Percentiles rank a stretch among this genome's conserved stretches.
These are phyloP conservation scores for Crotalus tigris DNA, from an alignment of 2,113 vertebrate genomes.

Conservation along the genomic window DNA sequence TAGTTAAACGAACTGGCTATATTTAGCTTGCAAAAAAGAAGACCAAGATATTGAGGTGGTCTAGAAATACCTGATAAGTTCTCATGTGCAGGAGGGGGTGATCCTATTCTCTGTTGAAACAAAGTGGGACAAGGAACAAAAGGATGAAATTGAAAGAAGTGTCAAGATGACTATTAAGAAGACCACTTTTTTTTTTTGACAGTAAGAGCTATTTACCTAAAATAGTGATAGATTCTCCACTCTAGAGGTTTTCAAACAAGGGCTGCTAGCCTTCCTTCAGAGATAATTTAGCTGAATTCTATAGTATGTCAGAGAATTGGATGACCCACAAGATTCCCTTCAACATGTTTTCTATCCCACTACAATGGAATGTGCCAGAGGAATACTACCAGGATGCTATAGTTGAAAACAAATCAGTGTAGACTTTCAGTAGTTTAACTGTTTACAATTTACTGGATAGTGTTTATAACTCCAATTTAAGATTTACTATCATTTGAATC, in stretches of 20 bases:
- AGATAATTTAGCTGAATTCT: background rate
- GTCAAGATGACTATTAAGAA: background rate
- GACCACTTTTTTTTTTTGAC: background rate
- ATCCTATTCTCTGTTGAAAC: background rate
- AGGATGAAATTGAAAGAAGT: background rate
- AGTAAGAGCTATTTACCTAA: background rate
- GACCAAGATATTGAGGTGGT: background rate
- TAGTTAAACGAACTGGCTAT: background rate
- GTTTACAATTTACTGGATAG: background rate
- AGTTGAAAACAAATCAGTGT: background rate
- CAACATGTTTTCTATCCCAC: background rate
- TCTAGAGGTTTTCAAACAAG: background rate
- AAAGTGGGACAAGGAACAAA: background rate
- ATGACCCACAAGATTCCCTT: background rate
- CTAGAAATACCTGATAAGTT: background rate
- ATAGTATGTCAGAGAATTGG: background rate
- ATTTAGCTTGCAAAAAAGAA: background rate
- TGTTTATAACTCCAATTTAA: background rate
- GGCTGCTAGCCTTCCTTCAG: background rate
- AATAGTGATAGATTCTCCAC: background rate
- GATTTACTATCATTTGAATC: background rate
- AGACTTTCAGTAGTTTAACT: background rate
- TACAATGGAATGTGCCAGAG: background rate
- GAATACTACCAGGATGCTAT: background rate
- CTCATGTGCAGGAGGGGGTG: background rate